These are phyloP conservation scores for Nemurella pictetii DNA, from an alignment of 2,888 invertebrate genomes.

Conservation along the genomic window DNA sequence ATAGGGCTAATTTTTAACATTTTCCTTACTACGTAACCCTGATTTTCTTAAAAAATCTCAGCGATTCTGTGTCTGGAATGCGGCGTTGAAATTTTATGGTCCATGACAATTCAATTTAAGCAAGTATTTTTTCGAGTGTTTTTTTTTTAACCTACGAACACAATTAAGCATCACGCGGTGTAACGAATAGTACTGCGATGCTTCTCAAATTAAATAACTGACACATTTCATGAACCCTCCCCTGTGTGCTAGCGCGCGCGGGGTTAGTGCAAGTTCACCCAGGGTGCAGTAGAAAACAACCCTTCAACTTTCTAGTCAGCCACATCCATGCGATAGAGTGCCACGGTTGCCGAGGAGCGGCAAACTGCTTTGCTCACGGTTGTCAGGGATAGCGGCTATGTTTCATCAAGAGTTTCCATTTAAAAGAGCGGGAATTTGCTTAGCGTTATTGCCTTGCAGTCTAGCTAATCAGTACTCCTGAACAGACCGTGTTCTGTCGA, in stretches of 20 bases:
- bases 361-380: too few relatives aligned
- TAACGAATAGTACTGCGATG: neutral
- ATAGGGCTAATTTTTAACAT: too few relatives aligned
- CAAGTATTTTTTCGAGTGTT: neutral
- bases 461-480: too few relatives aligned
- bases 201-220: constrained; percentile 12
- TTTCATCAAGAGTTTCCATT: too few relatives aligned
- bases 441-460: too few relatives aligned
- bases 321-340: neutral
- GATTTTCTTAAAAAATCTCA: too few relatives aligned
- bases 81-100: neutral
- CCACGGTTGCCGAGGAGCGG: neutral
- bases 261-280: neutral
- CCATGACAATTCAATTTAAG: neutral
- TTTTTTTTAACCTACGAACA: neutral
- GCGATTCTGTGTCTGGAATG: neutral
- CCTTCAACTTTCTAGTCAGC: neutral
- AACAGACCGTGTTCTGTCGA: too few relatives aligned
- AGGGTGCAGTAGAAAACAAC: neutral
- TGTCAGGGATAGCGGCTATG: too few relatives aligned
- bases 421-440: too few relatives aligned
- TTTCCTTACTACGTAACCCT: too few relatives aligned
- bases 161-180: neutral
- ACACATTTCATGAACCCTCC: constrained; percentile 21
- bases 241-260: neutral